A percentile compares a stretch with the other conserved stretches of the same genome.
phyloP scores from a whole-genome alignment of 2,113 vertebrate species.

The Thunnus thynnus region DNA sequence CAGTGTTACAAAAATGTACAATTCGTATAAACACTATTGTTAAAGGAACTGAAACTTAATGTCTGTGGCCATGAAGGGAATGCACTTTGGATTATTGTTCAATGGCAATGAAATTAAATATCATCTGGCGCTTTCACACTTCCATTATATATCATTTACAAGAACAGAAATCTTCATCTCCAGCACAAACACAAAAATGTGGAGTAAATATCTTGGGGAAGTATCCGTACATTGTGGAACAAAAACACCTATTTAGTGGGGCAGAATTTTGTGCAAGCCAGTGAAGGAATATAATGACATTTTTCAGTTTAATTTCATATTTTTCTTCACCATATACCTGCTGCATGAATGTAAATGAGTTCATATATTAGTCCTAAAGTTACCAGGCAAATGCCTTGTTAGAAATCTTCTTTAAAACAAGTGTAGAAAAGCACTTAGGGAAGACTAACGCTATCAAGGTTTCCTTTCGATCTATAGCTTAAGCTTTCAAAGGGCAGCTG shows the following conservation, averaged over 20 bases:
- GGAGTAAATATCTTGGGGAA: constrained; percentile 54
- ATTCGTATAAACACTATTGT: constrained; percentile 77
- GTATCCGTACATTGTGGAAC: constrained; percentile 22
- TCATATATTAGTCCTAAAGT: constrained; percentile 31
- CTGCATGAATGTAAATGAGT: constrained; percentile 3
- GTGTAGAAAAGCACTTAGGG: constrained; percentile 64
- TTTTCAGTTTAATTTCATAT: neutral
- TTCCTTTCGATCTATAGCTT: constrained; percentile 57
- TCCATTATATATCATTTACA: constrained; percentile 49
- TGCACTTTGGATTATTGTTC: constrained; percentile 53
- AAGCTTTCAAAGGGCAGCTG: constrained; percentile 62
- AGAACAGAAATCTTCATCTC: constrained; percentile 20
- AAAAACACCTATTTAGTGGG: constrained; percentile 35
- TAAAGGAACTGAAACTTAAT: constrained; percentile 62
- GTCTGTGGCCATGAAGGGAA: constrained; percentile 62
- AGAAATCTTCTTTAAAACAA: constrained; percentile 49
- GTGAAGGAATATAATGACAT: constrained; percentile 33
- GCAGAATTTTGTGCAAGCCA: constrained; percentile 45
- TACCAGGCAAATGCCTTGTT: constrained; percentile 28
- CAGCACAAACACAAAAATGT: constrained; percentile 31
- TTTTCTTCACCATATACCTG: neutral
- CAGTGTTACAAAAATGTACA: constrained; percentile 85
- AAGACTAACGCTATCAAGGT: constrained; percentile 62
- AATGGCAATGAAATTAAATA: constrained; percentile 47
- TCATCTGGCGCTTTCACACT: constrained; percentile 25